Evolutionary conservation across 1,140 invertebrate species (phyloP).

Genomic region (Mercenaria mercenaria): DNA sequence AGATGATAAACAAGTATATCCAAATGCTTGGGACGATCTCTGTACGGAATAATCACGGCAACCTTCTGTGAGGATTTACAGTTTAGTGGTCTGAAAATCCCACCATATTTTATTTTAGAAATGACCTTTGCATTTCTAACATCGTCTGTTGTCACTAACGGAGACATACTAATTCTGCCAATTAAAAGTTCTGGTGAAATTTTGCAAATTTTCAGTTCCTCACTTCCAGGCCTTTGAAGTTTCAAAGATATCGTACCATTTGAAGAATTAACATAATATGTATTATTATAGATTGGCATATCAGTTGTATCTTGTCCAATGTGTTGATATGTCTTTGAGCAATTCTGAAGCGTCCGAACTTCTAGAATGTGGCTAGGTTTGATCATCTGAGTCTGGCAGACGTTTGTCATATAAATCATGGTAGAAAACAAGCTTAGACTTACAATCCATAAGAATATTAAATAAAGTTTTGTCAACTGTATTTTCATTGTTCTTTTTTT

Average conservation of each 20-base stretch:
- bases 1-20: constrained; percentile 19
- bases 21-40: constrained; percentile 17
- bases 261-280: not conserved
- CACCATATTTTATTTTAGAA: not conserved
- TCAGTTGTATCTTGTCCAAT: not conserved
- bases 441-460: not conserved
- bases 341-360: not conserved
- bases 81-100: not conserved
- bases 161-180: not conserved
- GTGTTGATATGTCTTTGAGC: not conserved
- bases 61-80: not conserved
- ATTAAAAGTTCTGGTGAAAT: not conserved
- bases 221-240: not conserved
- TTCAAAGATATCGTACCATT: not conserved
- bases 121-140: not conserved
- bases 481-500: not conserved
- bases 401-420: not conserved
- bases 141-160: not conserved
- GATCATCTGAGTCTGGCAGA: too few species aligned
- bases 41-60: constrained; percentile 43
- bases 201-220: not conserved
- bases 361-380: not conserved
- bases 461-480: not conserved
- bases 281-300: not conserved
- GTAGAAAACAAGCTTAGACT: not conserved